Percentiles rank a stretch among this genome's conserved stretches.
These are phyloP conservation scores for Bostrychus sinensis DNA, from an alignment of 2,113 vertebrate species.

Conservation along the genomic window DNA sequence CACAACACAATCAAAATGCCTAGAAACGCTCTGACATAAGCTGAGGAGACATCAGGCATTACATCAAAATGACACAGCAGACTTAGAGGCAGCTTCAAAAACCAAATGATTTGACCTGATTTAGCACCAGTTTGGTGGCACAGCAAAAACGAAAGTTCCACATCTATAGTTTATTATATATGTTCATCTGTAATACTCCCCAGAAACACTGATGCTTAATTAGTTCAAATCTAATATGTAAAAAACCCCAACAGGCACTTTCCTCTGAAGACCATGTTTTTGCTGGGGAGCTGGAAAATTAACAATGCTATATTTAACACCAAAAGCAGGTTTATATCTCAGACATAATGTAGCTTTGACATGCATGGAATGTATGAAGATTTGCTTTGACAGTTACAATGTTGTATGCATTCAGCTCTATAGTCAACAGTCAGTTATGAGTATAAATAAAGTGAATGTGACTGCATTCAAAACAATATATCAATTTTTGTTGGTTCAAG, in stretches of 20 bases:
- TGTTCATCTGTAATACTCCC: conserved; percentile 18
- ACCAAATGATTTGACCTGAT: conserved; percentile 46
- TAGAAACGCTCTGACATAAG: conserved; percentile 29
- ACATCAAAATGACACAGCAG: conserved; percentile 39
- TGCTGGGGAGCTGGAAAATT: conserved; percentile 19
- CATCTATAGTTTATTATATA: conserved; percentile 18
- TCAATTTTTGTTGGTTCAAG: background rate
- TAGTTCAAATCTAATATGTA: conserved; percentile 44
- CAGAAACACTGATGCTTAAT: conserved; percentile 44
- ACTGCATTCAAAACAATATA: conserved; percentile 7
- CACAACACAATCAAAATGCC: conserved; percentile 47
- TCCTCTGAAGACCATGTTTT: conserved; percentile 40
- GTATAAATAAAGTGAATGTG: background rate
- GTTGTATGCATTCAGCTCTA: background rate
- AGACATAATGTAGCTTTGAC: background rate
- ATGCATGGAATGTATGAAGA: conserved; percentile 52
- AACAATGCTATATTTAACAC: conserved; percentile 25
- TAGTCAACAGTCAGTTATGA: conserved; percentile 19
- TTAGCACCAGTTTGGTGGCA: conserved; percentile 39
- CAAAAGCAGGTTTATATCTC: conserved; percentile 9
- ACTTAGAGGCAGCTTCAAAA: conserved; percentile 43
- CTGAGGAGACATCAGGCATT: conserved; percentile 49
- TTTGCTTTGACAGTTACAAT: conserved; percentile 13
- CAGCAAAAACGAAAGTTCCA: conserved; percentile 20
- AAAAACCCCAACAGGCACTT: conserved; percentile 68